Percentiles rank a stretch among this genome's conserved stretches.
Conservation (phyloP, 2,113 vertebrate genomes). For the Raja brachyura region DNA sequence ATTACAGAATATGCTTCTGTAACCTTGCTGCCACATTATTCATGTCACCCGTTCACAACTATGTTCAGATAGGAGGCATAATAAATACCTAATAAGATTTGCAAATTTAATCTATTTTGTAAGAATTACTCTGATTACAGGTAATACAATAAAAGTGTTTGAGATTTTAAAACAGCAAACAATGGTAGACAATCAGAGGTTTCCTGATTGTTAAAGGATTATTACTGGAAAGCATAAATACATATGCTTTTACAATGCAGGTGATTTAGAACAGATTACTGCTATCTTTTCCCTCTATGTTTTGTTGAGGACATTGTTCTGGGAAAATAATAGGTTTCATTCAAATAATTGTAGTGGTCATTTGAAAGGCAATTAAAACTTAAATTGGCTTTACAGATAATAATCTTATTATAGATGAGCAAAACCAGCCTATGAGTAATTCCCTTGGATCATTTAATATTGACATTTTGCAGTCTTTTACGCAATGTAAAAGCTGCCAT, state of each 20-base stretch:
- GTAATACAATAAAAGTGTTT: not conserved
- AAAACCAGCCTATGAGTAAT: not conserved
- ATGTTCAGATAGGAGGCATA: not conserved
- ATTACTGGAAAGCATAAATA: not conserved
- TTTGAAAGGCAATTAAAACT: constrained; percentile 23
- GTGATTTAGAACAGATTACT: not conserved
- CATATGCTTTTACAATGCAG: not conserved
- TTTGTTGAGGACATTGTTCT: not conserved
- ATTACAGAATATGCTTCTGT: not conserved
- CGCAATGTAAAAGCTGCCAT: constrained; percentile 2
- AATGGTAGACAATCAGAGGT: not conserved
- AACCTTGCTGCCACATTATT: too few species aligned
- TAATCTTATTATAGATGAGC: too few species aligned
- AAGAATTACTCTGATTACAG: not conserved
- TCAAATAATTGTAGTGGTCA: not conserved
- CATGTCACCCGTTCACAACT: not conserved
- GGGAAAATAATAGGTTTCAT: not conserved
- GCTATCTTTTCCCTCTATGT: not conserved
- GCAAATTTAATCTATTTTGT: not conserved
- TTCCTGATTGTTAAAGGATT: not conserved
- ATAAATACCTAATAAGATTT: not conserved
- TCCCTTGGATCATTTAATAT: not conserved
- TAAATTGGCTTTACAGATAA: not conserved
- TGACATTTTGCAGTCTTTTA: not conserved
- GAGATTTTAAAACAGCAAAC: not conserved